Percentiles rank a stretch among this genome's conserved stretches.
Conservation (phyloP, 2,113 vertebrate species). For the Athene cunicularia region DNA sequence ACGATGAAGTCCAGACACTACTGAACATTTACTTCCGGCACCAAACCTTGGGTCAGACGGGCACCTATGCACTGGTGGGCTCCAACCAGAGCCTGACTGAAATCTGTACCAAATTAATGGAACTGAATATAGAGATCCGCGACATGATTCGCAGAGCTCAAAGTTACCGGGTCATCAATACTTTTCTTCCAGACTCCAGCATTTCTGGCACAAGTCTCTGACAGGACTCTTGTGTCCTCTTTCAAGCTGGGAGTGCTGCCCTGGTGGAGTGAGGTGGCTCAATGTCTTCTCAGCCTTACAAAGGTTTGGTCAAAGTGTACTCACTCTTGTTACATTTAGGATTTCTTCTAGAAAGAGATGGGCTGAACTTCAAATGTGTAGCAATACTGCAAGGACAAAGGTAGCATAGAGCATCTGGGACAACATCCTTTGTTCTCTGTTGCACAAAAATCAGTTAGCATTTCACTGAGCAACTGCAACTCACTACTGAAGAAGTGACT, state of each 20-base stretch:
- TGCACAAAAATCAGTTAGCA: slow-evolving; percentile 76
- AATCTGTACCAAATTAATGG: slow-evolving; percentile 90
- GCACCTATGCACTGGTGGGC: slow-evolving; percentile 94
- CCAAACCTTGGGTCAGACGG: slow-evolving; percentile 93
- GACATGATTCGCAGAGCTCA: slow-evolving; percentile 91
- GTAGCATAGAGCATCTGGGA: slow-evolving; percentile 62
- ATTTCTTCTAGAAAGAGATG: slow-evolving; percentile 80
- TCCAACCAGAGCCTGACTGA: slow-evolving; percentile 93
- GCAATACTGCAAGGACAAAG: slow-evolving; percentile 81
- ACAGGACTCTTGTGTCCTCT: slow-evolving; percentile 80
- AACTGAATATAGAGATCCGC: slow-evolving; percentile 92
- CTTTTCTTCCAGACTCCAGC: slow-evolving; percentile 92
- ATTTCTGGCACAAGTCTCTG: slow-evolving; percentile 91
- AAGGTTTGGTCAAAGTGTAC: slow-evolving; percentile 85
- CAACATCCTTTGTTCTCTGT: slow-evolving; percentile 71
- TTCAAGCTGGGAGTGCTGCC: slow-evolving; percentile 85
- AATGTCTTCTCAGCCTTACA: slow-evolving; percentile 83
- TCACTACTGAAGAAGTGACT: slow-evolving; percentile 83
- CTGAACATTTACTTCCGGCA: slow-evolving; percentile 97
- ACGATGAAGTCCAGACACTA: slow-evolving; percentile 93
- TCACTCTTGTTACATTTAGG: slow-evolving; percentile 81
- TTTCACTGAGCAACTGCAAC: slow-evolving; percentile 76
- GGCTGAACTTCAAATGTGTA: slow-evolving; percentile 82
- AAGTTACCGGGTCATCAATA: slow-evolving; percentile 86
- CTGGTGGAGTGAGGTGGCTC: slow-evolving; percentile 70